Percentiles rank a stretch among this genome's conserved stretches.
Evolutionary conservation across 2,888 invertebrate species (phyloP).

Genomic region (Darwinula stevensoni): DNA sequence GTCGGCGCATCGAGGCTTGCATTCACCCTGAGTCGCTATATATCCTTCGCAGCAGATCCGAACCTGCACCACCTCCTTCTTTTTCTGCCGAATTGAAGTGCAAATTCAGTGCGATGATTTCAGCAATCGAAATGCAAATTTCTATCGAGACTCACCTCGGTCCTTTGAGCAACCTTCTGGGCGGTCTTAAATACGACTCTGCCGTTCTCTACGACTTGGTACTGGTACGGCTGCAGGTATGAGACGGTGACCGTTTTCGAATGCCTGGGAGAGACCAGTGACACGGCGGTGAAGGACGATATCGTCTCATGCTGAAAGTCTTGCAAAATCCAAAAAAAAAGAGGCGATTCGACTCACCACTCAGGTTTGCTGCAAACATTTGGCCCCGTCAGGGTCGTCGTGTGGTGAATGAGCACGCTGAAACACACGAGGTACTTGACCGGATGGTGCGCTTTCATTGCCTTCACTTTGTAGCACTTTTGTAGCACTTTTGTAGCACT

Average conservation of each 20-base stretch:
- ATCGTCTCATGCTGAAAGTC: too few relatives aligned
- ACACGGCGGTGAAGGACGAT: too few relatives aligned
- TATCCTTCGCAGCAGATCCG: conserved; percentile 63
- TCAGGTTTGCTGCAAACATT: conserved; percentile 48
- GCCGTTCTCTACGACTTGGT: conserved; percentile 53
- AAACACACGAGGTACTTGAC: too few relatives aligned
- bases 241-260: conserved; percentile 42
- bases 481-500: too few relatives aligned
- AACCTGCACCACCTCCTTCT: conserved; percentile 38
- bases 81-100: conserved; percentile 24
- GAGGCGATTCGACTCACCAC: conserved; percentile 25
- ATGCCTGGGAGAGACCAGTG: conserved; percentile 43
- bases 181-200: conserved; percentile 54
- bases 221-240: conserved; percentile 54
- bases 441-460: too few relatives aligned
- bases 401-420: too few relatives aligned
- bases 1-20: conserved; percentile 49
- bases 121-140: too few relatives aligned
- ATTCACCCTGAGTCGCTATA: conserved; percentile 23
- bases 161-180: conserved; percentile 39
- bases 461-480: too few relatives aligned
- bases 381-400: conserved; percentile 28
- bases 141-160: conserved; percentile 37
- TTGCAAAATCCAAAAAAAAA: not conserved
- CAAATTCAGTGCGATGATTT: too few relatives aligned